Conservation (phyloP, 2,113 vertebrate genomes). For the Hydrochoerus hydrochaeris region DNA sequence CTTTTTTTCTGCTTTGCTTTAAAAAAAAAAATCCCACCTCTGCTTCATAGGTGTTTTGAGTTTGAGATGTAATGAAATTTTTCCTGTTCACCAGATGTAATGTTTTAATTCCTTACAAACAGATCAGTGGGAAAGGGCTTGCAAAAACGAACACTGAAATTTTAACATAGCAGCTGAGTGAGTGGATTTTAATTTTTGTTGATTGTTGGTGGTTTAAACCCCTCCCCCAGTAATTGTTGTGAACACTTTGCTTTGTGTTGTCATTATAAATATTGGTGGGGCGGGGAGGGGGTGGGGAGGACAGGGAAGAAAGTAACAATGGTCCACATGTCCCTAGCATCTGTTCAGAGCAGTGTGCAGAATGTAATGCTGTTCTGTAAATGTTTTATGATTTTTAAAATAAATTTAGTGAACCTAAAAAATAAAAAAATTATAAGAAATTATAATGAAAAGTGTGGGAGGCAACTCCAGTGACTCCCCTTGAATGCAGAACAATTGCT, state of each 20-base stretch:
- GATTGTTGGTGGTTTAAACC: not conserved
- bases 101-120: conserved; percentile 89
- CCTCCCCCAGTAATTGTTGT: not conserved
- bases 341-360: conserved; percentile 89
- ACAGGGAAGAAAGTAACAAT: conserved; percentile 78
- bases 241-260: not conserved
- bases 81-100: conserved; percentile 91
- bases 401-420: not conserved
- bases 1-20: too few species aligned
- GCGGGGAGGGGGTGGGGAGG: too few species aligned
- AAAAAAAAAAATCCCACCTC: conserved; percentile 83
- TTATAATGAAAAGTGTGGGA: not conserved
- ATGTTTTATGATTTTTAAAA: conserved; percentile 85
- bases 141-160: not conserved
- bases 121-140: not conserved
- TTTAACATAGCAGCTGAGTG: not conserved
- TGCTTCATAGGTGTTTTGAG: conserved; percentile 95
- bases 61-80: conserved; percentile 92
- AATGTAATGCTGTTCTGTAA: conserved; percentile 91
- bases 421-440: not conserved
- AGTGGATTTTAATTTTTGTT: not conserved
- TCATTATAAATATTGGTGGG: not conserved
- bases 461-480: too few species aligned
- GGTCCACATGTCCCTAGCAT: conserved; percentile 80
- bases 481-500: too few species aligned